These are phyloP conservation scores for Sarcoramphus papa DNA, from an alignment of 2,797 vertebrate species.

Conservation along the genomic window DNA sequence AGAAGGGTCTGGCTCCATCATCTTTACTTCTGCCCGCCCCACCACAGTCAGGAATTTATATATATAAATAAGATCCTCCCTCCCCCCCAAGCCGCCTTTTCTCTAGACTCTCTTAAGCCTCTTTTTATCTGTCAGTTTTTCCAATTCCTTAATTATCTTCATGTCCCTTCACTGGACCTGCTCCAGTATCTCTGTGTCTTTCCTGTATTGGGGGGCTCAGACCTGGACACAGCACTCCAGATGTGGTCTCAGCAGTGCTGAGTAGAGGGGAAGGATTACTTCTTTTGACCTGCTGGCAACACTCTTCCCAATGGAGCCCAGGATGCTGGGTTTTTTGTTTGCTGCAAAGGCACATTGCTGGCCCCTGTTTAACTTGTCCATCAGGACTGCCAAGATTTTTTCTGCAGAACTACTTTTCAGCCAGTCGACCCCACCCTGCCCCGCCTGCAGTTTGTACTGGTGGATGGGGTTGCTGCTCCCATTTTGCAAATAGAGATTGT, in stretches of 20 bases:
- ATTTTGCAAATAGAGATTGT: not conserved
- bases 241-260: not conserved
- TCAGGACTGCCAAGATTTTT: not conserved
- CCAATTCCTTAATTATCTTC: not conserved
- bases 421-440: fast-evolving
- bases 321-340: not conserved
- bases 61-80: not conserved
- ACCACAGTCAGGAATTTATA: not conserved
- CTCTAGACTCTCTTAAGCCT: not conserved
- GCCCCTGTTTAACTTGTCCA: not conserved
- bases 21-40: not conserved
- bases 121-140: not conserved
- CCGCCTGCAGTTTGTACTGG: not conserved
- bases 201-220: not conserved
- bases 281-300: not conserved
- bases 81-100: not conserved
- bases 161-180: not conserved
- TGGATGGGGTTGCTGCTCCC: not conserved
- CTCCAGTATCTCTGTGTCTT: not conserved
- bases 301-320: not conserved
- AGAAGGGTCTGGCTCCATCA: not conserved
- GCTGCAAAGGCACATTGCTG: not conserved
- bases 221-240: not conserved
- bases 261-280: not conserved
- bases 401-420: not conserved